Conservation (phyloP, 2,797 vertebrate genomes). For the Enteromius radiatus region DNA sequence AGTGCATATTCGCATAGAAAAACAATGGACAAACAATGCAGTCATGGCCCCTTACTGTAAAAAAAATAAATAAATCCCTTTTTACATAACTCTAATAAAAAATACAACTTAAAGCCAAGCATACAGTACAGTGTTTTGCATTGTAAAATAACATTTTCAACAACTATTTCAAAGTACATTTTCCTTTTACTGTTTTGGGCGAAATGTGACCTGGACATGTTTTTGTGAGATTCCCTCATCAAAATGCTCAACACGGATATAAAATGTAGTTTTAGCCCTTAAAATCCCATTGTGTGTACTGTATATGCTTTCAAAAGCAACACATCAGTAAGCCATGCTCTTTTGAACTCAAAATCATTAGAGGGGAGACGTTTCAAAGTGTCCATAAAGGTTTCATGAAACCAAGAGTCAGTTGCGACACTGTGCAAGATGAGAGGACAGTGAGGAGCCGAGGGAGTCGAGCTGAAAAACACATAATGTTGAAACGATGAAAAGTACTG, state of each 20-base stretch:
- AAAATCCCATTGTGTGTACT: not conserved
- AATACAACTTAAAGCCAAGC: not conserved
- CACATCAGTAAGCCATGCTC: not conserved
- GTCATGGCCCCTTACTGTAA: not conserved
- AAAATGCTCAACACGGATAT: not conserved
- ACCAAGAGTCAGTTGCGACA: slow-evolving; percentile 41
- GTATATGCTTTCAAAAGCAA: not conserved
- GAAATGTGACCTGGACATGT: not conserved
- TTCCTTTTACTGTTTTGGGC: not conserved
- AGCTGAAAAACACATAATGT: slow-evolving; percentile 36
- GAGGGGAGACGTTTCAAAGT: slow-evolving; percentile 35
- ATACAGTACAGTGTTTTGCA: not conserved
- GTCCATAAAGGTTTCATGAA: slow-evolving; percentile 38
- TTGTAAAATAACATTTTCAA: not conserved
- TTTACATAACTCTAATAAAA: not conserved
- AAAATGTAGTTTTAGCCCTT: not conserved
- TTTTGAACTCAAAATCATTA: slow-evolving; percentile 5
- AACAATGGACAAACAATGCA: not conserved
- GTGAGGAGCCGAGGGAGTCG: not conserved
- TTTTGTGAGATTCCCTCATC: not conserved
- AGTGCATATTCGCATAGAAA: not conserved
- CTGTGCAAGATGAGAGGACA: slow-evolving; percentile 39
- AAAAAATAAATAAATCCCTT: not conserved
- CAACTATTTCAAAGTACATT: not conserved
- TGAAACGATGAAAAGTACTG: slow-evolving; percentile 45